Conservation (phyloP, 2,113 vertebrate species). For the Dissostichus mawsoni region DNA sequence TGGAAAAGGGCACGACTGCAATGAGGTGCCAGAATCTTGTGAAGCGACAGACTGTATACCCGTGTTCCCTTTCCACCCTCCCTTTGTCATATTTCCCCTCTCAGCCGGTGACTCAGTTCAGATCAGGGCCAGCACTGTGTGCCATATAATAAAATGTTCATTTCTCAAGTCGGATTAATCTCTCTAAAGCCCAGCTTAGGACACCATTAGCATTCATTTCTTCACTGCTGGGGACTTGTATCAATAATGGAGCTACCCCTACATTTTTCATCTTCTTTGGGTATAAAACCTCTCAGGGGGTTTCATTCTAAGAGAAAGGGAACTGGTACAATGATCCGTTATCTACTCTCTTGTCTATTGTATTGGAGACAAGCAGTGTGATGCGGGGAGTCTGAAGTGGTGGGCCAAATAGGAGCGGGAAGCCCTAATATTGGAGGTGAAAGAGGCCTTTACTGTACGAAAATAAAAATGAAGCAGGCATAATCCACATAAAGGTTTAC, state of each 20-base stretch:
- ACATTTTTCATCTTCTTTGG: slow-evolving; percentile 73
- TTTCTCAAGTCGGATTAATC: slow-evolving; percentile 81
- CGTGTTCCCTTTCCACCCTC: slow-evolving; percentile 51
- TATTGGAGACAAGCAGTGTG: slow-evolving; percentile 44
- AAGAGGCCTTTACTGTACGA: background rate
- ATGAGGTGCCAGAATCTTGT: slow-evolving; percentile 62
- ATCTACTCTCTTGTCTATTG: slow-evolving; percentile 61
- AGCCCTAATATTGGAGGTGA: slow-evolving; percentile 5
- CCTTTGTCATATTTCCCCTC: slow-evolving; percentile 63
- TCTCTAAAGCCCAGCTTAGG: slow-evolving; percentile 76
- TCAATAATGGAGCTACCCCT: slow-evolving; percentile 79
- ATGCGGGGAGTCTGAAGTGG: slow-evolving; percentile 49
- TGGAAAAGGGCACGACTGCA: slow-evolving; percentile 70
- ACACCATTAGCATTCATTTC: slow-evolving; percentile 79
- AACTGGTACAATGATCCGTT: slow-evolving; percentile 66
- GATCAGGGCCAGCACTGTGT: slow-evolving; percentile 68
- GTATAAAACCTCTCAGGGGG: slow-evolving; percentile 64
- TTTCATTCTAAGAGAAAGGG: slow-evolving; percentile 73
- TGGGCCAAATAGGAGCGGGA: slow-evolving; percentile 16
- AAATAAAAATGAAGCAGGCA: background rate
- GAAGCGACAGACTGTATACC: slow-evolving; percentile 64
- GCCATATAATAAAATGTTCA: slow-evolving; percentile 76
- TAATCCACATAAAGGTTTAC: background rate
- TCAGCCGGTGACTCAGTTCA: slow-evolving; percentile 69
- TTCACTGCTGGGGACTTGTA: slow-evolving; percentile 73